Evolutionary conservation across 2,888 invertebrate species (phyloP).

Genomic region (Hypomecis punctinalis): DNA sequence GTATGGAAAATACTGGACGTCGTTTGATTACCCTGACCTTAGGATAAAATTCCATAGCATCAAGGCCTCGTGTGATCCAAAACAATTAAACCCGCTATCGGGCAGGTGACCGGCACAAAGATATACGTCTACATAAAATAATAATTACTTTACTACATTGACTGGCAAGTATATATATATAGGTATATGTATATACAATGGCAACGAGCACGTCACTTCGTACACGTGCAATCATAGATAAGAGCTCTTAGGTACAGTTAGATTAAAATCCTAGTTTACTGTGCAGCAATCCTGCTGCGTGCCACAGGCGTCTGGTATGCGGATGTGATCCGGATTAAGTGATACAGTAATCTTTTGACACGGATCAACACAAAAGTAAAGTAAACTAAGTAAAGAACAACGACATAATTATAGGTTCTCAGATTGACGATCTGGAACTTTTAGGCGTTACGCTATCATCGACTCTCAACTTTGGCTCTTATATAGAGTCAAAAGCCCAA

Average conservation of each 20-base stretch:
- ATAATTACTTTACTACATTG: background rate
- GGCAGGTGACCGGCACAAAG: conserved; percentile 11
- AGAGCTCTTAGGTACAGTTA: conserved; percentile 15
- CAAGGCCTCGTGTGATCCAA: conserved; percentile 10
- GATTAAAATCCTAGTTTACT: conserved; percentile 19
- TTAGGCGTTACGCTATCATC: too few relatives aligned
- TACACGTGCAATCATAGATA: conserved; percentile 23
- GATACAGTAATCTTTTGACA: conserved; percentile 7
- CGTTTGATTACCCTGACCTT: too few relatives aligned
- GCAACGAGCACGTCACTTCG: background rate
- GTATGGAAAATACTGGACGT: too few relatives aligned
- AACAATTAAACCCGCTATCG: conserved; percentile 23
- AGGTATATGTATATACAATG: background rate
- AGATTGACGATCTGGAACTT: too few relatives aligned
- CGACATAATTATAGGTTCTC: background rate
- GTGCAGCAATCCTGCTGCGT: conserved; percentile 14
- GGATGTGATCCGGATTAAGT: conserved; percentile 16
- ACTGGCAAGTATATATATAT: background rate
- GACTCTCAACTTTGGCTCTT: too few relatives aligned
- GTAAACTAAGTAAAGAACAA: background rate
- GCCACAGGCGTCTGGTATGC: conserved; percentile 15
- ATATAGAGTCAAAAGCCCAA: too few relatives aligned
- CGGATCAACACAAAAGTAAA: background rate
- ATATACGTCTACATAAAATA: conserved; percentile 1
- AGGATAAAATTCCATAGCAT: too few relatives aligned